A percentile compares a stretch with the other conserved stretches of the same genome.
These are phyloP conservation scores for Saccopteryx leptura DNA, from an alignment of 2,113 vertebrate genomes.

Conservation along the genomic window DNA sequence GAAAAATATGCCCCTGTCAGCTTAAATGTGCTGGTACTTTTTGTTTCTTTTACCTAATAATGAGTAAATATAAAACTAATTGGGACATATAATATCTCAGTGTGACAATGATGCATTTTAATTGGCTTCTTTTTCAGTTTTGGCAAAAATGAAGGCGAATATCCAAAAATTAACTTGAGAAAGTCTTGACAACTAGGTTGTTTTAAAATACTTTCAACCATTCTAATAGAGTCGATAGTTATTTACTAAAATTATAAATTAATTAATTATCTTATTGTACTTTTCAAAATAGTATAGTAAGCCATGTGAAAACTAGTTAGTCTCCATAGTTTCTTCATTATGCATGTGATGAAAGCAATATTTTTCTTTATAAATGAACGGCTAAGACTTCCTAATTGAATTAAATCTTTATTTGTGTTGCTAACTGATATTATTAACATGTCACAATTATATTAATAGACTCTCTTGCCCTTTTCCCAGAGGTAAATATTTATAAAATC, in stretches of 20 bases:
- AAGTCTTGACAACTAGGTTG: neutral
- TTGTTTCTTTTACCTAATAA: neutral
- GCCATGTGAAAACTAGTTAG: neutral
- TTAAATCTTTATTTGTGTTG: neutral
- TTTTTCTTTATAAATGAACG: conserved; percentile 49
- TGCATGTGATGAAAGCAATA: neutral
- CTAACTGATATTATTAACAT: neutral
- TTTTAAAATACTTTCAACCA: conserved; percentile 22
- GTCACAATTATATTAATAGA: conserved; percentile 6
- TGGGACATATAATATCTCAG: neutral
- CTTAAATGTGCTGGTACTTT: conserved; percentile 45
- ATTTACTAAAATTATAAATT: neutral
- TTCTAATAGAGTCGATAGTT: neutral
- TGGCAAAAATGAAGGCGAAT: conserved; percentile 55
- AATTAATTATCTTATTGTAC: neutral
- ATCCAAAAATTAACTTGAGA: conserved; percentile 47
- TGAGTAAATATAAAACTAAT: conserved; percentile 47
- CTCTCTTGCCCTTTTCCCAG: neutral
- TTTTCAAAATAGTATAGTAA: neutral
- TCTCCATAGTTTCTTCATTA: neutral
- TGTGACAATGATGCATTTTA: conserved; percentile 26
- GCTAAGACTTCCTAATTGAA: neutral
- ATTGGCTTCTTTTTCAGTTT: conserved; percentile 38
- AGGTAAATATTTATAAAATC: conserved; percentile 38
- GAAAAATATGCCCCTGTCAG: conserved; percentile 59